A percentile compares a stretch with the other conserved stretches of the same genome.
Evolutionary conservation across 2,797 vertebrate species (phyloP).

Genomic region (Semotilus atromaculatus): DNA sequence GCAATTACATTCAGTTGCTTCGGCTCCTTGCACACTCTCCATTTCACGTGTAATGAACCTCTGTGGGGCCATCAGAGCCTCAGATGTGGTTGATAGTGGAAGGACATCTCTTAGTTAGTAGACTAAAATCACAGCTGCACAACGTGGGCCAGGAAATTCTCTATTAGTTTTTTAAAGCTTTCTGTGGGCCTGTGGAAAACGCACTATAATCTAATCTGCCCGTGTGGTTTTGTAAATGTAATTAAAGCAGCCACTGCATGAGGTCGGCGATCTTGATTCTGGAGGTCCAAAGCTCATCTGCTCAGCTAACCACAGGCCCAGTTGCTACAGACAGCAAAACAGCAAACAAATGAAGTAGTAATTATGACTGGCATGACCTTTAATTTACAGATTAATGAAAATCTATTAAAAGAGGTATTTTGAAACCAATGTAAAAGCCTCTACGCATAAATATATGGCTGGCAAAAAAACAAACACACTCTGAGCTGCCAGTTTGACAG

Average conservation of each 20-base stretch:
- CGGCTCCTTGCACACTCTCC: conserved; percentile 46
- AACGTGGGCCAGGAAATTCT: conserved; percentile 64
- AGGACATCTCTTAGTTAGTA: conserved; percentile 64
- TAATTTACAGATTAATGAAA: conserved; percentile 61
- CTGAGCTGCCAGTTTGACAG: conserved; percentile 30
- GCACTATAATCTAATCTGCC: conserved; percentile 58
- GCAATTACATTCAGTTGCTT: conserved; percentile 70
- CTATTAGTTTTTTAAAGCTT: conserved; percentile 69
- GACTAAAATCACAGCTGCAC: conserved; percentile 65
- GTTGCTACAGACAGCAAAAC: conserved; percentile 58
- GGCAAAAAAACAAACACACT: conserved; percentile 15
- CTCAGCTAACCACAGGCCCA: conserved; percentile 41
- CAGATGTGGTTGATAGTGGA: conserved; percentile 72
- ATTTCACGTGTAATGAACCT: conserved; percentile 59
- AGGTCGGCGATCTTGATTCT: conserved; percentile 54
- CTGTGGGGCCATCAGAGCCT: conserved; percentile 53
- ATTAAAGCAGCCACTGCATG: conserved; percentile 57
- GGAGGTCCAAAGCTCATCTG: conserved; percentile 43
- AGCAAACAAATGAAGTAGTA: conserved; percentile 57
- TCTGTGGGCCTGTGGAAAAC: conserved; percentile 55
- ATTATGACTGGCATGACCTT: conserved; percentile 52
- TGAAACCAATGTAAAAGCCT: conserved; percentile 18
- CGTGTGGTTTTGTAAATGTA: conserved; percentile 63
- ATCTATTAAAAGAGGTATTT: conserved; percentile 42
- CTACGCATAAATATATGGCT: neutral